Evolutionary conservation across 2,797 vertebrate species (phyloP).

Genomic region (Ctenosaura bakeri): DNA sequence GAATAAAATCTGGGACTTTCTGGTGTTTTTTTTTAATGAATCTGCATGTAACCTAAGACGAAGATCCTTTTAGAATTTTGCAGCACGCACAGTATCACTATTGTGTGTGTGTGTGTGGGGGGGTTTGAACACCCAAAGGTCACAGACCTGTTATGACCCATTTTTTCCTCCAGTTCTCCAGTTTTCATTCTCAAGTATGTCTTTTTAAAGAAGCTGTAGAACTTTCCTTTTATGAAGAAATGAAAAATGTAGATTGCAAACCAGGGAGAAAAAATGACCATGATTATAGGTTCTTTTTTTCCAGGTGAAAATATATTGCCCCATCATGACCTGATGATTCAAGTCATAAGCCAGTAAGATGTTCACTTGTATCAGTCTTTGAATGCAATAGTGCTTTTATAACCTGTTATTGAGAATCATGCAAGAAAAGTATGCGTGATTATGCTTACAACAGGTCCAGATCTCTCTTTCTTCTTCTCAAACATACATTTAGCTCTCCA

Average conservation of each 20-base stretch:
- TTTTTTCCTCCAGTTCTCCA: not conserved
- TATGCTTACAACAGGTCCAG: not conserved
- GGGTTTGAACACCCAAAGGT: conserved; percentile 13
- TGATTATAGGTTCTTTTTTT: not conserved
- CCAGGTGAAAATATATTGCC: too few relatives aligned
- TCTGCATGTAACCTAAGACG: not conserved
- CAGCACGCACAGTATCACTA: not conserved
- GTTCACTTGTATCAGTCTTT: not conserved
- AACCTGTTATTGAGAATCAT: not conserved
- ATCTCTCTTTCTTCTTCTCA: not conserved
- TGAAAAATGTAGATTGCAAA: not conserved
- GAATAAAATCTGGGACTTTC: too few relatives aligned
- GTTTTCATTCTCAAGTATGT: not conserved
- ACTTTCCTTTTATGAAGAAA: not conserved
- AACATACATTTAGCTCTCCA: too few relatives aligned
- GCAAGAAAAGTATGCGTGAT: not conserved
- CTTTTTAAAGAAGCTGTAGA: not conserved
- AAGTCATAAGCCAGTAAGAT: too few relatives aligned
- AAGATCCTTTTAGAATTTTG: conserved; percentile 6
- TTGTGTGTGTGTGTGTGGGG: not conserved
- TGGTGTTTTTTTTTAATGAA: too few relatives aligned
- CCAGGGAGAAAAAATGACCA: not conserved
- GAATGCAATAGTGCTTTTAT: not conserved
- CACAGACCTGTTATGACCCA: not conserved
- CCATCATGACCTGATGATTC: too few relatives aligned